These are phyloP conservation scores for Melanophora roralis DNA, from an alignment of 2,888 invertebrate genomes.

Conservation along the genomic window DNA sequence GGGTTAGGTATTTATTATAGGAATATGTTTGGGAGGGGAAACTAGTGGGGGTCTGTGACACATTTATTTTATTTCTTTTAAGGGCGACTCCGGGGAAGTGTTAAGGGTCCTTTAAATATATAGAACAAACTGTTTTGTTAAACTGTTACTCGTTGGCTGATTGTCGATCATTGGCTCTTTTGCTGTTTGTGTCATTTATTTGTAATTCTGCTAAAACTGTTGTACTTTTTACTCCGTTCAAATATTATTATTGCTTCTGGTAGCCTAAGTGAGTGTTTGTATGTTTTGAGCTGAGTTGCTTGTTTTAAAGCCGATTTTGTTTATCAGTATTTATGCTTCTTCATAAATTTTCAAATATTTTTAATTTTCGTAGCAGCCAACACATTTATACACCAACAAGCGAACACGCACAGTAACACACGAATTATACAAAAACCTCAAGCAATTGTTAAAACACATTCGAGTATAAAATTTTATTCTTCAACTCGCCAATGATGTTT, in stretches of 20 bases:
- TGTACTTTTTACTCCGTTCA: not conserved
- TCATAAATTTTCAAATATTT: constrained; percentile 56
- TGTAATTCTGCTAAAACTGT: not conserved
- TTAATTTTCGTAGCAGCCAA: constrained; percentile 40
- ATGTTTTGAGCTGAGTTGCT: not conserved
- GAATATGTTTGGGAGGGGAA: too few species aligned
- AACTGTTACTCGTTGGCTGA: constrained; percentile 1
- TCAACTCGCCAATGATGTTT: not conserved
- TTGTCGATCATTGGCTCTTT: constrained; percentile 1
- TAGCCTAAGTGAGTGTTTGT: not conserved
- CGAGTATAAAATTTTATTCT: not conserved
- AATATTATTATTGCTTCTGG: not conserved
- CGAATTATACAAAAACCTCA: not conserved
- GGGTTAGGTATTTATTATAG: too few species aligned
- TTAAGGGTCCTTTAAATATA: not conserved
- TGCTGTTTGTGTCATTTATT: not conserved
- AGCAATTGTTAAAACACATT: not conserved
- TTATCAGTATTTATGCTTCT: constrained; percentile 45
- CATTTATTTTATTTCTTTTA: too few species aligned
- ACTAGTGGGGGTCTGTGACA: too few species aligned
- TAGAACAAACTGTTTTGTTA: constrained; percentile 17
- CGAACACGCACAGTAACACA: not conserved
- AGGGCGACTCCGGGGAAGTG: not conserved
- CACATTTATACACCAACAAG: not conserved
- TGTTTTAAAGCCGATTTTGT: constrained; percentile 18